These are phyloP conservation scores for Lycocerus yunnanus DNA, from an alignment of 2,888 invertebrate species.

Conservation along the genomic window DNA sequence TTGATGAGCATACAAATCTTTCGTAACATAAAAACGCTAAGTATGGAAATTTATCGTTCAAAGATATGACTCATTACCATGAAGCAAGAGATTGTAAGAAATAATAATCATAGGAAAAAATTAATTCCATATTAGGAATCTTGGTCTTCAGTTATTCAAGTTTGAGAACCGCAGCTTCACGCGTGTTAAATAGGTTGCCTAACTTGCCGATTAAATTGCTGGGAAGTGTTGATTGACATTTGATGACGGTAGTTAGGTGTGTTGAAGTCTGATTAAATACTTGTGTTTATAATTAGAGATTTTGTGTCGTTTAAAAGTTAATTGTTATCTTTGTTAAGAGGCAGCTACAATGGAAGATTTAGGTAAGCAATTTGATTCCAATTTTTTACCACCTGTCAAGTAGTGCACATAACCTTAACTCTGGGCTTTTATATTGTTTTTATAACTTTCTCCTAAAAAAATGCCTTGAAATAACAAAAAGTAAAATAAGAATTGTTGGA, in stretches of 20 bases:
- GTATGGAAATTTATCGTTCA: neutral
- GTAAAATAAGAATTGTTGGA: neutral
- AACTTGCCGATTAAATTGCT: neutral
- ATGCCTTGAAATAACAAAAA: neutral
- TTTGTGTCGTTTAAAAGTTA: neutral
- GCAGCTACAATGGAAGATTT: conserved; percentile 49
- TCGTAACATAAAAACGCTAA: neutral
- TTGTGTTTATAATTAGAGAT: neutral
- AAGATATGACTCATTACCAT: neutral
- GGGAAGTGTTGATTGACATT: neutral
- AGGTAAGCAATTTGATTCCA: conserved; percentile 46
- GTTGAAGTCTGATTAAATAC: neutral
- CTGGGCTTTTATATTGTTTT: neutral
- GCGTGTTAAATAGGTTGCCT: neutral
- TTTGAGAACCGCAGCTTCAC: neutral
- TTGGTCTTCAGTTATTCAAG: neutral
- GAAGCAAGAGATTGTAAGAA: neutral
- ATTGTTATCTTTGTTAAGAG: conserved; percentile 1
- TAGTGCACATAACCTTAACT: conserved; percentile 18
- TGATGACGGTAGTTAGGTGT: neutral
- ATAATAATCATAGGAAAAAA: too few relatives aligned
- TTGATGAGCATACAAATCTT: neutral
- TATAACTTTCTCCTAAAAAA: neutral
- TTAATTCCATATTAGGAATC: too few relatives aligned
- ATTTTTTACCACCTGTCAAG: conserved; percentile 7